These are phyloP conservation scores for Amphipoea lucens DNA, from an alignment of 2,888 invertebrate genomes.

Conservation along the genomic window DNA sequence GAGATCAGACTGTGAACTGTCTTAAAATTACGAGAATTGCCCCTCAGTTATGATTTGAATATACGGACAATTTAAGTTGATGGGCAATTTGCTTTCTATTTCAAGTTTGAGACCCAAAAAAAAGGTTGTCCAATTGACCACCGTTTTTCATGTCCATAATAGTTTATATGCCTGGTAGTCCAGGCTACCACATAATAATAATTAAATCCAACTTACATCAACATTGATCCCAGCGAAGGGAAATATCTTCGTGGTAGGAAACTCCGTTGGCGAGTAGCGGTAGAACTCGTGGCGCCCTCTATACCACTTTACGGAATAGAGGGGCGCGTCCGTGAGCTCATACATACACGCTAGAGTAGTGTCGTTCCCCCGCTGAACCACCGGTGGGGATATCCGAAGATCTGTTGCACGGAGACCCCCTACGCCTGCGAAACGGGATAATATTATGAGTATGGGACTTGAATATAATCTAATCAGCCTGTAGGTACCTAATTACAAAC, in stretches of 20 bases:
- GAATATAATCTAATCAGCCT: neutral
- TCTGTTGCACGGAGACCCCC: slow-evolving; percentile 90
- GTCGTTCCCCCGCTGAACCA: slow-evolving; percentile 91
- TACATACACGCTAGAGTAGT: slow-evolving; percentile 91
- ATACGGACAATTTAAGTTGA: neutral
- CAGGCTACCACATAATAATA: neutral
- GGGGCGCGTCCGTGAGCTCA: slow-evolving; percentile 92
- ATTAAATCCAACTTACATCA: slow-evolving; percentile 89
- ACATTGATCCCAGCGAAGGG: slow-evolving; percentile 92
- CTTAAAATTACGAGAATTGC: no score
- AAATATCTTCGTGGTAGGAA: slow-evolving; percentile 92
- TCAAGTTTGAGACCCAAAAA: neutral
- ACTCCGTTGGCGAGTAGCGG: slow-evolving; percentile 91
- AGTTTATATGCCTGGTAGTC: no score
- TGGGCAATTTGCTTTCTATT: neutral
- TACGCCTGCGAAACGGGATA: slow-evolving; percentile 73
- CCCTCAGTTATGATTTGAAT: neutral
- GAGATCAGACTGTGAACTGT: no score
- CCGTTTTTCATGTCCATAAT: no score
- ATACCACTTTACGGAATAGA: slow-evolving; percentile 93
- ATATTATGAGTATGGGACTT: neutral
- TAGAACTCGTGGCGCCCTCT: slow-evolving; percentile 93
- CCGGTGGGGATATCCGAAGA: slow-evolving; percentile 91
- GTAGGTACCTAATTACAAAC: no score
- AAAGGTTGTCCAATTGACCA: neutral